phyloP scores from a whole-genome alignment of 2,888 invertebrate genomes.

The Torymus aiolomorphi region DNA sequence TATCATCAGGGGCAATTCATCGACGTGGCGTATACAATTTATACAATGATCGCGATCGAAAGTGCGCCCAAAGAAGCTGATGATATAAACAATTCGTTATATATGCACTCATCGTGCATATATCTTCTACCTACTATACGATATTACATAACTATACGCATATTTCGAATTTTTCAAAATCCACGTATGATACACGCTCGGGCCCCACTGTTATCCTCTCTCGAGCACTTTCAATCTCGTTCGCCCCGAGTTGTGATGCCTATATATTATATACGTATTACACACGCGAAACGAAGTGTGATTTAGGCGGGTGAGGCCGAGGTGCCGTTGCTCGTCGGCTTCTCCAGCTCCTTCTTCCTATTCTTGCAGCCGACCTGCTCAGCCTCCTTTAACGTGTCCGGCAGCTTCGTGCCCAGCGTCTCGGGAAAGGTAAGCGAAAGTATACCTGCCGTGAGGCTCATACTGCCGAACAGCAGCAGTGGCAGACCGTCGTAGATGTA shows the following conservation, averaged over 20 bases:
- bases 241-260: too few relatives aligned
- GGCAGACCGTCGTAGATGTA: slow-evolving; percentile 77
- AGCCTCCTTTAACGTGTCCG: slow-evolving; percentile 84
- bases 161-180: too few relatives aligned
- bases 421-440: slow-evolving; percentile 83
- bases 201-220: too few relatives aligned
- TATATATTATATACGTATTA: neutral
- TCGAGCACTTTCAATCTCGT: too few relatives aligned
- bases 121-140: too few relatives aligned
- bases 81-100: too few relatives aligned
- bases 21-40: neutral
- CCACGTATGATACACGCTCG: too few relatives aligned
- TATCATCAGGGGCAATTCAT: neutral
- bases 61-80: too few relatives aligned
- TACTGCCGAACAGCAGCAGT: slow-evolving; percentile 80
- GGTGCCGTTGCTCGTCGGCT: slow-evolving; percentile 1
- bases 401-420: slow-evolving; percentile 80
- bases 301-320: slow-evolving; percentile 9
- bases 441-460: slow-evolving; percentile 80
- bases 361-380: slow-evolving; percentile 75
- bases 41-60: too few relatives aligned
- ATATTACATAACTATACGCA: too few relatives aligned
- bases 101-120: too few relatives aligned
- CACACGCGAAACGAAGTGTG: too few relatives aligned
- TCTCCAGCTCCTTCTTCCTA: slow-evolving; percentile 33